Conservation (phyloP, 2,113 vertebrate genomes). For the Pyxicephalus adspersus region DNA sequence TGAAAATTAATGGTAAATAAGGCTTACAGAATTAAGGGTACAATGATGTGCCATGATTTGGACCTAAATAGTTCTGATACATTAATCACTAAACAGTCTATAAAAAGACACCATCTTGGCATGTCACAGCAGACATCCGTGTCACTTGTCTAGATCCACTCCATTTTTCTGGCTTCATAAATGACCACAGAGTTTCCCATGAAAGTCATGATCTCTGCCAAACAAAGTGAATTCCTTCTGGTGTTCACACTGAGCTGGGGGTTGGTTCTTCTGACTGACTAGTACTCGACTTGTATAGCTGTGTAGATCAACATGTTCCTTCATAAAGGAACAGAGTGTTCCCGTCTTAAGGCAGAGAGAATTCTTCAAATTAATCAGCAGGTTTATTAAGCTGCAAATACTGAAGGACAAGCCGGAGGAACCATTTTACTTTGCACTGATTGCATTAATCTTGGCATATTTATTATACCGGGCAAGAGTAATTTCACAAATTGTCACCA, state of each 20-base stretch:
- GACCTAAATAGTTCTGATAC: too few species aligned
- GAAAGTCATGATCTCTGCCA: conserved; percentile 11
- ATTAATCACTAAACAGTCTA: too few species aligned
- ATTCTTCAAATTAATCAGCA: conserved; percentile 38
- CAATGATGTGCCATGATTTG: too few species aligned
- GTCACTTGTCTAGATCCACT: too few species aligned
- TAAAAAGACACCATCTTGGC: too few species aligned
- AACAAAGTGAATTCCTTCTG: conserved; percentile 36
- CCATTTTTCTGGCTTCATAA: not conserved
- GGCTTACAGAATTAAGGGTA: too few species aligned
- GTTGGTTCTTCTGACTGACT: not conserved
- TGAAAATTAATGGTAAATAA: too few species aligned
- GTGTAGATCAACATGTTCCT: conserved; percentile 34
- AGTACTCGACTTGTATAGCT: conserved; percentile 17
- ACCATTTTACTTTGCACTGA: conserved; percentile 1
- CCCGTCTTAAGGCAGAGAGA: conserved; percentile 21
- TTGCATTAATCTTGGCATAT: not conserved
- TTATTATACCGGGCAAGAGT: not conserved
- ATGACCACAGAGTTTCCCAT: not conserved
- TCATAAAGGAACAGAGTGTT: conserved; percentile 30
- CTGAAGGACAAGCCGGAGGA: not conserved
- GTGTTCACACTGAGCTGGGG: conserved; percentile 34
- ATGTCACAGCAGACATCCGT: too few species aligned
- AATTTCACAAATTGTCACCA: too few species aligned
- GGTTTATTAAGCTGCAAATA: conserved; percentile 28